These are phyloP conservation scores for Hermetia illucens DNA, from an alignment of 1,140 invertebrate species.

Conservation along the genomic window DNA sequence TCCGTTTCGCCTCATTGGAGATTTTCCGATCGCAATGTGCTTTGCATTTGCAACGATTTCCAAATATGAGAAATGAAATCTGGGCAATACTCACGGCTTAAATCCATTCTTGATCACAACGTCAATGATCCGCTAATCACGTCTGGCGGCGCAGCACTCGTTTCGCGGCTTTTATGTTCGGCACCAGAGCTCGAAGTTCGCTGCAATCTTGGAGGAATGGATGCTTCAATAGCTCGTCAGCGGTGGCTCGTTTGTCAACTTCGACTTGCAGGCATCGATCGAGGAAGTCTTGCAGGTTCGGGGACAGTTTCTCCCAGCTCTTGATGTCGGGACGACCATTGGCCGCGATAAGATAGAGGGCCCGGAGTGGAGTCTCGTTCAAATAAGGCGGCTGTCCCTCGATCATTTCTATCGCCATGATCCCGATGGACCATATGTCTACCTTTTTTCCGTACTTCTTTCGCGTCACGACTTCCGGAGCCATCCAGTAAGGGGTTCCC, in stretches of 20 bases:
- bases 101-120: too few relatives aligned
- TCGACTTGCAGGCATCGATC: constrained; percentile 87
- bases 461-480: constrained; percentile 77
- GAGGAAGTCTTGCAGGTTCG: constrained; percentile 66
- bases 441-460: constrained; percentile 83
- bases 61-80: too few relatives aligned
- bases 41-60: too few relatives aligned
- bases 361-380: constrained; percentile 85
- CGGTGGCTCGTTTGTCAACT: constrained; percentile 71
- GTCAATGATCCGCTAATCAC: constrained; percentile 25
- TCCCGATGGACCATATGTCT: constrained; percentile 91
- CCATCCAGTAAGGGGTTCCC: constrained; percentile 77
- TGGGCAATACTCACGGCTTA: too few relatives aligned
- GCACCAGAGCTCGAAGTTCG: constrained; percentile 69
- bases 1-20: too few relatives aligned
- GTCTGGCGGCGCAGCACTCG: constrained; percentile 26
- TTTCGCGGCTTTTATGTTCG: constrained; percentile 77
- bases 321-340: constrained; percentile 86
- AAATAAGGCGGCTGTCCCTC: constrained; percentile 94
- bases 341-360: constrained; percentile 90
- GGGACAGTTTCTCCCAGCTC: constrained; percentile 65
- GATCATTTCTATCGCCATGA: constrained; percentile 95
- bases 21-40: too few relatives aligned
- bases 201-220: constrained; percentile 77
- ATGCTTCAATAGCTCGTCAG: constrained; percentile 74